Evolutionary conservation across 2,113 vertebrate species (phyloP).

Genomic region (Takifugu bimaculatus): DNA sequence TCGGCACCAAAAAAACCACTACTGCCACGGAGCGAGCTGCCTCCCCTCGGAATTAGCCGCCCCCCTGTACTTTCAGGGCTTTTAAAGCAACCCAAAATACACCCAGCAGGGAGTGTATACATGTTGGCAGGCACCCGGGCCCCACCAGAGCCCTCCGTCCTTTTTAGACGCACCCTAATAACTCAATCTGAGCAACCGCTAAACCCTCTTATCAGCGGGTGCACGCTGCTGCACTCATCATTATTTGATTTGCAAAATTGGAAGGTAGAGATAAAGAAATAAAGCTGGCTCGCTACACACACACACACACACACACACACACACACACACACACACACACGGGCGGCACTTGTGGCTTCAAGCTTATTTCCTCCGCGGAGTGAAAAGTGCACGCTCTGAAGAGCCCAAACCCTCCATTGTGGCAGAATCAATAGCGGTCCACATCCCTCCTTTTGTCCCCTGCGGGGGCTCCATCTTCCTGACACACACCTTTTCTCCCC

Average conservation of each 20-base stretch:
- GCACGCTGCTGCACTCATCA: slow-evolving; percentile 59
- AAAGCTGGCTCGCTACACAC: slow-evolving; percentile 49
- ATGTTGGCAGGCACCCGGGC: slow-evolving; percentile 40
- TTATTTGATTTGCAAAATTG: slow-evolving; percentile 69
- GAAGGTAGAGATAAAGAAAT: slow-evolving; percentile 65
- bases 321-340: slow-evolving; percentile 20
- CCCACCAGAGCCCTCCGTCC: slow-evolving; percentile 47
- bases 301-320: neutral
- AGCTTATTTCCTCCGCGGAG: slow-evolving; percentile 41
- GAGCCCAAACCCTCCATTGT: slow-evolving; percentile 43
- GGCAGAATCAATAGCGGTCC: slow-evolving; percentile 41
- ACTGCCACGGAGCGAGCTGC: slow-evolving; percentile 66
- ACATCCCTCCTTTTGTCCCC: slow-evolving; percentile 20
- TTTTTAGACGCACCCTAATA: slow-evolving; percentile 54
- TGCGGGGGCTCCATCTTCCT: slow-evolving; percentile 4
- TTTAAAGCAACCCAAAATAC: slow-evolving; percentile 64
- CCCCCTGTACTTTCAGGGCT: slow-evolving; percentile 63
- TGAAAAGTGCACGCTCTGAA: slow-evolving; percentile 34
- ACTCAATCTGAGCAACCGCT: slow-evolving; percentile 60
- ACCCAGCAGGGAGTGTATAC: slow-evolving; percentile 52
- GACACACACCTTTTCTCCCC: neutral
- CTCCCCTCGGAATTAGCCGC: slow-evolving; percentile 67
- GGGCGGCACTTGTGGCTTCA: slow-evolving; percentile 59
- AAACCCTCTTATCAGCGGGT: slow-evolving; percentile 60
- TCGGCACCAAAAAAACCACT: slow-evolving; percentile 55